These are phyloP conservation scores for Melinaea marsaeus DNA, from an alignment of 2,888 invertebrate genomes.

Conservation along the genomic window DNA sequence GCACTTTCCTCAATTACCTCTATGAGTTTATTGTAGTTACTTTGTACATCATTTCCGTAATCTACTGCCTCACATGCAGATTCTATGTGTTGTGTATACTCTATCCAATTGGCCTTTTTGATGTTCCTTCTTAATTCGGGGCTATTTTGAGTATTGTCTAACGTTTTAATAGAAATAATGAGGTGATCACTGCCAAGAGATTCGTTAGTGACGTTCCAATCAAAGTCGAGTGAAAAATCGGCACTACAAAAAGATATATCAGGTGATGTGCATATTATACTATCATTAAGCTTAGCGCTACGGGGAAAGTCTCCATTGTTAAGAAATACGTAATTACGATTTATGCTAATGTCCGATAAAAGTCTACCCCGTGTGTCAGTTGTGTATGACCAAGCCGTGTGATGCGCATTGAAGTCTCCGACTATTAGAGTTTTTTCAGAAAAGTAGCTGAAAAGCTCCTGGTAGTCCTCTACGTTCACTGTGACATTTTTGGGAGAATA, in stretches of 20 bases:
- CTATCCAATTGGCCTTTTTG: too few relatives aligned
- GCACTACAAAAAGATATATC: background rate
- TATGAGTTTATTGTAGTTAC: slow-evolving; percentile 1
- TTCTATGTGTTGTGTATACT: too few relatives aligned
- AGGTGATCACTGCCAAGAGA: slow-evolving; percentile 6
- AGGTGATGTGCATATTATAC: too few relatives aligned
- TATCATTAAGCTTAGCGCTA: too few relatives aligned
- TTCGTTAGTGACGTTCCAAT: slow-evolving; percentile 8
- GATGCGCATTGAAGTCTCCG: too few relatives aligned
- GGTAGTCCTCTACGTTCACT: background rate
- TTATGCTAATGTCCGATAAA: slow-evolving; percentile 8
- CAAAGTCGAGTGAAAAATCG: slow-evolving; percentile 4
- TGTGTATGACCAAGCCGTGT: background rate
- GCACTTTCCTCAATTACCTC: background rate
- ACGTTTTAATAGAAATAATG: too few relatives aligned
- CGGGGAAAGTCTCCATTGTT: too few relatives aligned
- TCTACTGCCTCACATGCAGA: background rate
- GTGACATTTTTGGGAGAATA: slow-evolving; percentile 2
- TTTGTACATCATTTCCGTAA: slow-evolving; percentile 8
- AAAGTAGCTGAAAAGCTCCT: background rate
- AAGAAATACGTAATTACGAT: background rate
- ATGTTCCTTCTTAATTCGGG: too few relatives aligned
- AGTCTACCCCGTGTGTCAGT: background rate
- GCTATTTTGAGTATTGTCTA: too few relatives aligned
- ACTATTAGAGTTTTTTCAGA: too few relatives aligned